Evolutionary conservation across 64 coral and sea anemone species (phyloP), one percentile per base, ranked within the genome.

Genomic region (Montipora sp.): DNA sequence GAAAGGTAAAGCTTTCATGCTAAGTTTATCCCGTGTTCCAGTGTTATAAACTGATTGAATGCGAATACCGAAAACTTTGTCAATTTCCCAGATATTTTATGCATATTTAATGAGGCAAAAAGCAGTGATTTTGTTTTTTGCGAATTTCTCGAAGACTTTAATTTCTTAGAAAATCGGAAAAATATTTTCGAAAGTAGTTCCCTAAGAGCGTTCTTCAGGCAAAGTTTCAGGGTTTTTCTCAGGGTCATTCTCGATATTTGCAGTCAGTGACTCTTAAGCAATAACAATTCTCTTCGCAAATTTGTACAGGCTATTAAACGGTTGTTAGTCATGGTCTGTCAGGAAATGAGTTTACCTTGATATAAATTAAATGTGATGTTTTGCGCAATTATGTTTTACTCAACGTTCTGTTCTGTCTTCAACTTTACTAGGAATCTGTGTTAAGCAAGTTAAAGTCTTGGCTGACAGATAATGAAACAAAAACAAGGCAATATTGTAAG

Each of bases 21-120:
- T 70, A 70, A 70, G 13, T 70, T 70, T 10, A 70, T 70, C 66
- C 13, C 66, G 66, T 18, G 66, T 70, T 70, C 66, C 18, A 70
- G 18, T 1, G 18, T 70, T 36, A 16, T 70, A 16, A 70, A 66
- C 67, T 84, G 12, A 67, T 84, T 84, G 24, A 67, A 46, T 84
- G 43, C 9, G 53, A 47, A 27, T 59, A 66, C 4, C 77, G 15
- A 46, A 12, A 51, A 79, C 77, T 51, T 48, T 18, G 77, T 46
- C 43, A 48, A 79, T 48, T 51, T 79, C 43, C 43, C 49, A 4
- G 23, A 16, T 16, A n/a, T 46, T 48, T 51, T 79, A 10, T 79
- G 43, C 49, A 79, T 48, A 48, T 79, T 48, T 48, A 79, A 48
- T 79, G 49, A 79, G 49, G 49, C 43, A 48, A 79, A 79, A 79